Evolutionary conservation across 2,113 vertebrate species (phyloP), one percentile per base, ranked within the genome.

Genomic region (Takifugu flavidus): DNA sequence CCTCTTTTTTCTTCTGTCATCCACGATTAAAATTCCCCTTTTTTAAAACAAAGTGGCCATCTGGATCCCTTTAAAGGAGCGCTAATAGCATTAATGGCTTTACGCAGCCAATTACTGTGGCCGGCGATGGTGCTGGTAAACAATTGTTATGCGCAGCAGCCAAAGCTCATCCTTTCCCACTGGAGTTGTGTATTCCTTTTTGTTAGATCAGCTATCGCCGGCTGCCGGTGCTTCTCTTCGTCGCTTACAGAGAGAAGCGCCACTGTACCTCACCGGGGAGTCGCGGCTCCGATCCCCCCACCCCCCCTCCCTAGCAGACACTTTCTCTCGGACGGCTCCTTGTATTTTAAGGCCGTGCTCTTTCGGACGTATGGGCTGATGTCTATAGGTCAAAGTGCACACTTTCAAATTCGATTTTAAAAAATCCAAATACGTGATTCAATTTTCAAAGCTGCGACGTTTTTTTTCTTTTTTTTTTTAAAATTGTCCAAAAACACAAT

Each of bases 261-360:
- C 53, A 63, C 54, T 77, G 81, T 56, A 70, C 68, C 81, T 72
- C 88, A 56, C 70, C 71, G 42, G 83, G 87, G 85, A 79, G 82
- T 67, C 77, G 43, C 59, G 47, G 60, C 59, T 63, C 70, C 52
- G 2, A 27, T 25, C 2, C 10, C 26, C 28, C 10, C 42, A 2
- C 42, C 42, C 42, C 42, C 42, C 13, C 42, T 13, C 45, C 45
- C 45, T 2, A 47, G 29, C 49, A 49, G 28, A 52, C 69, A 53
- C 70, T 65, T 62, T 66, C 63, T 67, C 69, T 50, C 54, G 64
- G 59, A 82, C 78, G 64, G 59, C 80, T 52, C 63, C 73, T 74
- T 65, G 71, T 66, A 77, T 83, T 86, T 86, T 81, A 60, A 65
- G 62, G 51, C 50, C 60, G 59, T 84, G 87, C 74, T 78, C 78